Conservation (phyloP, 2,888 invertebrate species). For the Temnothorax ravouxi region DNA sequence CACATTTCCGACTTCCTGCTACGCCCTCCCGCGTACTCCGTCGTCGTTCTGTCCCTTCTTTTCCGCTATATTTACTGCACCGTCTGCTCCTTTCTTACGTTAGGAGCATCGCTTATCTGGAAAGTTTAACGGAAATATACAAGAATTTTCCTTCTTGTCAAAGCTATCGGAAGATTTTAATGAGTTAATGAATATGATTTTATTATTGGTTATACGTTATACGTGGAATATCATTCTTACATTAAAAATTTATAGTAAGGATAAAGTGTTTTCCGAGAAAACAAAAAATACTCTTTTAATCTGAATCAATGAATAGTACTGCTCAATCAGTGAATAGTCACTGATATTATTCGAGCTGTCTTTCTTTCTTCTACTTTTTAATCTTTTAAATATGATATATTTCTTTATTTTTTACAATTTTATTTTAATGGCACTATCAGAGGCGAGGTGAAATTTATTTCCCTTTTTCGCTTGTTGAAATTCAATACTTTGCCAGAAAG, state of each 20-base stretch:
- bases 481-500: slow-evolving; percentile 22
- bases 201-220: not conserved
- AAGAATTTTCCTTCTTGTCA: not conserved
- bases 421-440: not conserved
- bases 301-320: too few species aligned
- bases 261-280: not conserved
- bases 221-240: not conserved
- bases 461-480: slow-evolving; percentile 3
- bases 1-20: slow-evolving; percentile 58
- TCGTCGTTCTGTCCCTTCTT: not conserved
- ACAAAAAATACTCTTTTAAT: not conserved
- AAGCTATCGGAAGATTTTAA: not conserved
- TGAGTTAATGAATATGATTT: not conserved
- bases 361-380: not conserved
- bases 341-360: too few species aligned
- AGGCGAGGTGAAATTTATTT: slow-evolving; percentile 12
- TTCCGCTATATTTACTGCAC: slow-evolving; percentile 36
- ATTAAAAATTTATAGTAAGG: not conserved
- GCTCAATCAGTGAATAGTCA: too few species aligned
- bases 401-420: slow-evolving; percentile 31
- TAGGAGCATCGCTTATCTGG: not conserved
- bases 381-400: not conserved
- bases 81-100: not conserved
- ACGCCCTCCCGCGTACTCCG: not conserved
- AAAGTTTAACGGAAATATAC: not conserved